These are phyloP conservation scores for Salvelinus sp. DNA, from an alignment of 2,113 vertebrate species.

Conservation along the genomic window DNA sequence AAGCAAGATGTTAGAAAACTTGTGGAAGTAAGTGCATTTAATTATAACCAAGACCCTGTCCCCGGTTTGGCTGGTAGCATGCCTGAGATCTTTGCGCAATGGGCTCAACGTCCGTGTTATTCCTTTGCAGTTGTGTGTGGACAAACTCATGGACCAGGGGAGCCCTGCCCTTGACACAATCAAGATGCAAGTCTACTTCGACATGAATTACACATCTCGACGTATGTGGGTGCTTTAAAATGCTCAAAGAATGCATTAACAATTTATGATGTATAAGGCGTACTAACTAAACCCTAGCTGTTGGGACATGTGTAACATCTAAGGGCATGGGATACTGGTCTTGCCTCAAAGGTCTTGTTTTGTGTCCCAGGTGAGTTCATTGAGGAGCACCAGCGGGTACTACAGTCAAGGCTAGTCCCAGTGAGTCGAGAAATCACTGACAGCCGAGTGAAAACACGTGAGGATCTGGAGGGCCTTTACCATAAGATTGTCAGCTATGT, in stretches of 20 bases:
- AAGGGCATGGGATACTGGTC: not conserved
- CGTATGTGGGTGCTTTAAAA: constrained; percentile 70
- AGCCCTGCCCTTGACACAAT: constrained; percentile 88
- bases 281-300: not conserved
- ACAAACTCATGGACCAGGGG: constrained; percentile 77
- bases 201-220: constrained; percentile 84
- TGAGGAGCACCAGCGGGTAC: constrained; percentile 72
- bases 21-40: constrained; percentile 75
- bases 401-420: constrained; percentile 74
- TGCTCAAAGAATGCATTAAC: not conserved
- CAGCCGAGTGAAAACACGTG: constrained; percentile 57
- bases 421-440: constrained; percentile 83
- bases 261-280: not conserved
- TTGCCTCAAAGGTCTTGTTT: not conserved
- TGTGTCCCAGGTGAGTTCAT: constrained; percentile 79
- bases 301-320: not conserved
- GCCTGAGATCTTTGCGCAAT: not conserved
- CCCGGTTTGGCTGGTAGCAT: too few species aligned
- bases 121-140: constrained; percentile 79
- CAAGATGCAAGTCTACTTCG: constrained; percentile 96
- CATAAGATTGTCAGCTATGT: constrained; percentile 77
- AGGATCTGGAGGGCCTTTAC: constrained; percentile 79
- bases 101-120: not conserved
- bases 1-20: constrained; percentile 81
- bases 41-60: too few species aligned